phyloP scores from a whole-genome alignment of 2,113 vertebrate genomes.

The Pygoscelis adeliae region DNA sequence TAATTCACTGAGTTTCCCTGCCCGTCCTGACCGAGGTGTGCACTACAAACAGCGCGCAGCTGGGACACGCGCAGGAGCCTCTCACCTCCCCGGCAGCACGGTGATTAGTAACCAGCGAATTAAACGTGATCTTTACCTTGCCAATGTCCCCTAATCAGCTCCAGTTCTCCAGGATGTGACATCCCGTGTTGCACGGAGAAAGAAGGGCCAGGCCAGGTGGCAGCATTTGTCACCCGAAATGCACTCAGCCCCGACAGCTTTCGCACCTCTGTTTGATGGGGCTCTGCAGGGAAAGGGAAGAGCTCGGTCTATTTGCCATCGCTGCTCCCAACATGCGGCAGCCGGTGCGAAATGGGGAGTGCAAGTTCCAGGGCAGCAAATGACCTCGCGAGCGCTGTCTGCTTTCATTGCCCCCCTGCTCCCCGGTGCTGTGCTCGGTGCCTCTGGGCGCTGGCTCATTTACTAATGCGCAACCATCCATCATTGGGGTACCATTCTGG shows the following conservation, averaged over 20 bases:
- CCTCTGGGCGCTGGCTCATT: not conserved
- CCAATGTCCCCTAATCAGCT: not conserved
- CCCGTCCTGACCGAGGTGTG: not conserved
- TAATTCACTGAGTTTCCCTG: not conserved
- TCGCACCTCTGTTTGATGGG: not conserved
- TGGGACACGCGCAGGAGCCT: not conserved
- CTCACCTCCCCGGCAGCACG: not conserved
- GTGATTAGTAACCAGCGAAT: not conserved
- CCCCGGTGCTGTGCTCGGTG: not conserved
- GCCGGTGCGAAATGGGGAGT: fast-evolving
- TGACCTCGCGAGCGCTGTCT: fast-evolving
- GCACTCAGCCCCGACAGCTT: not conserved
- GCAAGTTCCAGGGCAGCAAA: not conserved
- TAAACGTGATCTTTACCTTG: not conserved
- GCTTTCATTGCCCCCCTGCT: not conserved
- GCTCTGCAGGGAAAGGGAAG: not conserved
- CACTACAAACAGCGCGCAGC: no score
- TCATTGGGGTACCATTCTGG: not conserved
- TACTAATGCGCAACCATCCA: not conserved
- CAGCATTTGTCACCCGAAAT: not conserved
- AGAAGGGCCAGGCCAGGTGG: not conserved
- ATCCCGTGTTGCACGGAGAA: fast-evolving
- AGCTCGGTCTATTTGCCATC: not conserved
- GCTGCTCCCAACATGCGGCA: not conserved
- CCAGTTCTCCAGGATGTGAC: not conserved